These are phyloP conservation scores for Entomobrya proxima DNA, from an alignment of 2,888 invertebrate species.

Conservation along the genomic window DNA sequence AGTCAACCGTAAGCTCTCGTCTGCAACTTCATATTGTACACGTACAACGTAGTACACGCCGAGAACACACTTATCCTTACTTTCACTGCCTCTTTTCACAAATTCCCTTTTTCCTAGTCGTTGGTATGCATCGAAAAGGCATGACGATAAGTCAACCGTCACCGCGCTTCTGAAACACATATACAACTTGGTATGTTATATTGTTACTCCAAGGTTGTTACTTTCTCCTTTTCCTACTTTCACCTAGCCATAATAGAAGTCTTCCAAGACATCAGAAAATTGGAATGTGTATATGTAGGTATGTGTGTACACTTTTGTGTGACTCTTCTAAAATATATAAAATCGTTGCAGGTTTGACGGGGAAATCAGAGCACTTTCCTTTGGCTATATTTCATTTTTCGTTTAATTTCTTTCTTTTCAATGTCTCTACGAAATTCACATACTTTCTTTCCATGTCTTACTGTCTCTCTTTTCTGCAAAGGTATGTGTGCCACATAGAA, in stretches of 20 bases:
- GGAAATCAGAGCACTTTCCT: slow-evolving; percentile 36
- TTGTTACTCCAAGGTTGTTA: slow-evolving; percentile 26
- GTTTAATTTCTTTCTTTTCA: slow-evolving; percentile 31
- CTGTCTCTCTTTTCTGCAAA: background rate
- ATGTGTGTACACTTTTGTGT: background rate
- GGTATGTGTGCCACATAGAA: background rate
- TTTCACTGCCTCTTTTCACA: background rate
- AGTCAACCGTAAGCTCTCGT: slow-evolving; percentile 40
- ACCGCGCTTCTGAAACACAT: slow-evolving; percentile 5
- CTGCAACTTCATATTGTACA: slow-evolving; percentile 13
- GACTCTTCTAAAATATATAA: background rate
- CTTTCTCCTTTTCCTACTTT: background rate
- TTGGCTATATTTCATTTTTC: slow-evolving; percentile 52
- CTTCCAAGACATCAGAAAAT: background rate
- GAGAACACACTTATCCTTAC: no score
- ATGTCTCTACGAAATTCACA: background rate
- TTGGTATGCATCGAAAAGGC: slow-evolving; percentile 43
- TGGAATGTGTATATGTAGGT: background rate
- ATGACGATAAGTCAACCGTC: slow-evolving; percentile 47
- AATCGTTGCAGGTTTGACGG: slow-evolving; percentile 13
- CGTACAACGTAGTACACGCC: slow-evolving; percentile 3
- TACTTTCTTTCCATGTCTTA: background rate
- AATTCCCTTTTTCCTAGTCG: background rate
- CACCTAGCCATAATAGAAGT: background rate
- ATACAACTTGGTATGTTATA: slow-evolving; percentile 3